Percentiles rank a stretch among this genome's conserved stretches.
Conservation (phyloP, 2,113 vertebrate genomes). For the Zootoca vivipara region DNA sequence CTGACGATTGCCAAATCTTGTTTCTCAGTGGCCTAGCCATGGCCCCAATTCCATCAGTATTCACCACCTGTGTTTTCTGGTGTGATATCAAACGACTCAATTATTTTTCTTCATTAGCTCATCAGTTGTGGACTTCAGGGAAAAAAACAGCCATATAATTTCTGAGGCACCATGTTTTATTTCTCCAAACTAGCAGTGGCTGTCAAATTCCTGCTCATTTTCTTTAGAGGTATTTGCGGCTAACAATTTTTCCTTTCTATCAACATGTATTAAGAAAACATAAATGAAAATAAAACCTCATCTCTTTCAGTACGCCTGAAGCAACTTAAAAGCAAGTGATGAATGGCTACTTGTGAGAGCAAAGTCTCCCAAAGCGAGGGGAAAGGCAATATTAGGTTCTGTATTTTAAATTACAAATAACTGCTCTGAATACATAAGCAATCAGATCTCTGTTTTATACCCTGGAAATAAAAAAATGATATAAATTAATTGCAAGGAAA, state of each 20-base stretch:
- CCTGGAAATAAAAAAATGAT: slow-evolving; percentile 44
- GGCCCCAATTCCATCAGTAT: neutral
- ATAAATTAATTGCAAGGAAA: slow-evolving; percentile 65
- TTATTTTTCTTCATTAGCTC: slow-evolving; percentile 27
- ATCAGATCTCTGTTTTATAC: slow-evolving; percentile 59
- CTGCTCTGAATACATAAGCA: slow-evolving; percentile 64
- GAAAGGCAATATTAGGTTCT: slow-evolving; percentile 61
- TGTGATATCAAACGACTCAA: neutral
- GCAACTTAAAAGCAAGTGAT: slow-evolving; percentile 69
- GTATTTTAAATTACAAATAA: slow-evolving; percentile 71
- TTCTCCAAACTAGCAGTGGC: slow-evolving; percentile 31
- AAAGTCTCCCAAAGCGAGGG: slow-evolving; percentile 54
- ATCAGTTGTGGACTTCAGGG: neutral
- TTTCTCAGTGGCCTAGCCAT: neutral
- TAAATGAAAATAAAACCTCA: slow-evolving; percentile 48
- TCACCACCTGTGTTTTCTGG: neutral
- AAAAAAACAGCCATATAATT: neutral
- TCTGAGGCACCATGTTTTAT: neutral
- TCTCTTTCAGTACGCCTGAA: slow-evolving; percentile 54
- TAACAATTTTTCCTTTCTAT: slow-evolving; percentile 50
- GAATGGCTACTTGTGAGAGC: slow-evolving; percentile 65
- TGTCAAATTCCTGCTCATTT: slow-evolving; percentile 34
- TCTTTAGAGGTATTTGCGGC: slow-evolving; percentile 19
- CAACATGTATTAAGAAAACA: slow-evolving; percentile 64
- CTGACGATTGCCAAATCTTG: neutral